phyloP scores from a whole-genome alignment of 2,888 invertebrate species.

The Agonopterix alstromeriana region DNA sequence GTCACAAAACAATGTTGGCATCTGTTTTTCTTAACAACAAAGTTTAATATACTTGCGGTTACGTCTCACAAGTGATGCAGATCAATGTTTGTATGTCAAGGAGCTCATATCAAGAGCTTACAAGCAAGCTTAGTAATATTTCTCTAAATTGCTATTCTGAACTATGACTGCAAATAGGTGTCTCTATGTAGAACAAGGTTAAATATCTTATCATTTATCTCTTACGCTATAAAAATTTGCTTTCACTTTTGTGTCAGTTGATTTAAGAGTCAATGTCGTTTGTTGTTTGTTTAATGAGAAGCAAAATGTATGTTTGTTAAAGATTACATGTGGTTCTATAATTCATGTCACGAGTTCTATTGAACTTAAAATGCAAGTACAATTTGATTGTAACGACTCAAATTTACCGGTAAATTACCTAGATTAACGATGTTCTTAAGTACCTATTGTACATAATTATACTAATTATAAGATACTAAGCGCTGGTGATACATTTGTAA shows the following conservation, averaged over 20 bases:
- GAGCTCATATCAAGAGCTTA: slow-evolving; percentile 14
- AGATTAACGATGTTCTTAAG: neutral
- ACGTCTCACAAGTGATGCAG: neutral
- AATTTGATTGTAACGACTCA: neutral
- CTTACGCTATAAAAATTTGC: too few relatives aligned
- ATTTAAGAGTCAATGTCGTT: neutral
- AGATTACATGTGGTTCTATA: slow-evolving; percentile 8
- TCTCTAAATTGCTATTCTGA: slow-evolving; percentile 22
- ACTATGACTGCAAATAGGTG: slow-evolving; percentile 16
- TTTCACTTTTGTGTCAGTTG: too few relatives aligned
- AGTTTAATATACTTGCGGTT: too few relatives aligned
- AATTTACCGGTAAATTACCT: neutral
- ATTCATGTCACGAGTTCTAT: slow-evolving; percentile 14
- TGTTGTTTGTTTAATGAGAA: neutral
- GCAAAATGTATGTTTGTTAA: slow-evolving; percentile 1
- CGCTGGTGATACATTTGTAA: neutral
- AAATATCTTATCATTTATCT: slow-evolving; percentile 15
- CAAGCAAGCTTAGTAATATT: slow-evolving; percentile 18
- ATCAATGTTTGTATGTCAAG: slow-evolving; percentile 29
- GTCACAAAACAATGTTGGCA: too few relatives aligned
- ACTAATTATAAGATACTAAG: neutral
- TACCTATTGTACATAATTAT: neutral
- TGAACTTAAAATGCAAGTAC: slow-evolving; percentile 8
- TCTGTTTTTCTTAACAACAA: too few relatives aligned
- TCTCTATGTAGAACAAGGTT: slow-evolving; percentile 32